Base-by-base conservation (phyloP, 2,113 vertebrate species). In the Dolichallabes microphthalmus region DNA sequence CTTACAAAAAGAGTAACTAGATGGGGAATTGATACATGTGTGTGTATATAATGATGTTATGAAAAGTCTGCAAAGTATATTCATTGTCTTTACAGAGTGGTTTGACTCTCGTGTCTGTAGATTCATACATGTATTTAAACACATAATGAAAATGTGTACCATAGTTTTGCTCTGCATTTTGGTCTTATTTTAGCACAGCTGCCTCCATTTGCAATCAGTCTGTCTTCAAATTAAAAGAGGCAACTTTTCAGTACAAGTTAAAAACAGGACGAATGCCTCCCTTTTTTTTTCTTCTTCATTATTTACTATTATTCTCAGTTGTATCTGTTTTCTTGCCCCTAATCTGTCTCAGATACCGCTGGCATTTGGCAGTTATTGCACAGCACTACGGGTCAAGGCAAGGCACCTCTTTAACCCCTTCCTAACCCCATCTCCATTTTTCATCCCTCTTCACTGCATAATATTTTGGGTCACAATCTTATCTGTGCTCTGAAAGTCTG, bases 401-500 rank as follows among this genome's bases (percentile, higher is more conserved):
- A 85, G 64, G 76, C 53, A 58, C 77, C 4, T 60, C n/a, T 50
- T 61, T 7, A 45, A 45, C 45, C 45, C 45, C 45, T 45, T 45
- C 6, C 45, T 6, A 45, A 45, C 32, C 77, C 75, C 15, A 12
- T 0, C 32, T 50, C 1, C 5, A 12, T 66, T 79, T 68, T 60
- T 73, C 11, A 55, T 75, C 32, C 15, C 50, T 30, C 25, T 84
- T 64, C 35, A 86, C 27, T 57, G 63, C 64, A 32, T 71, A 27
- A 81, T 71, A 52, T 60, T 77, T 87, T 88, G 87, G 86, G 88
- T 87, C 76, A 88, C 87, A 85, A 80, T 82, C 90, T 61, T 92
- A 71, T 85, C 80, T 84, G 83, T 83, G 86, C 87, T 88, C 82
- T 88, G 87, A 50, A 84, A 86, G 19, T 77, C 63, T 85, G 89